Evolutionary conservation across 2,888 invertebrate genomes (phyloP), one percentile per base, ranked within the genome.

Genomic region (Drosophila bunnanda): DNA sequence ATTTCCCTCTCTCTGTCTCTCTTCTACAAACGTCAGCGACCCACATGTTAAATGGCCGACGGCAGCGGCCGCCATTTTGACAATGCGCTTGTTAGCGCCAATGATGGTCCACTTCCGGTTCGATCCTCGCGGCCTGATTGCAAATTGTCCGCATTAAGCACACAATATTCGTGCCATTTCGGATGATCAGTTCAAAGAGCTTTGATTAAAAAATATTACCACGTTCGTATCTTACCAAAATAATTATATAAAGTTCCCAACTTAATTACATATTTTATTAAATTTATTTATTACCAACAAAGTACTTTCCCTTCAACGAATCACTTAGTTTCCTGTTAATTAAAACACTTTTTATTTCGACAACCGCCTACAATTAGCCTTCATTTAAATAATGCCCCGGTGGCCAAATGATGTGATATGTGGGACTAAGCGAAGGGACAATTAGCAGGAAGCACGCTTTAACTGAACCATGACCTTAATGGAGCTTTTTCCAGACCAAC

Each of bases 81-180:
- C 70, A 75, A 73, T 70, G 70, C 59, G 71, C 61, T 68, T 75
- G 78, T 78, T 78, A 67, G 67, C 78, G 59, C 57, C 41, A 46
- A 15, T 78, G 65, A 74, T 65, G 72, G 48, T 53, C 39, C 71
- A 57, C 41, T 56, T 73, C 71, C 64, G 65, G 43, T 38, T 34
- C 56, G 46, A 30, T 20, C 50, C 25, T 50, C 41, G 22, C 43
- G 25, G 32, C 28, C 50, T 44, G 44, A 74, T 56, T 53, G 52
- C 39, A 38, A 50, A 20, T 44, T 39, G 50, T 70, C 15, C 55
- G 1, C 5, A 5, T 9, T 4, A 22, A 30, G 6, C 17, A 32
- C 12, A 25, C n/a, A 20, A 9, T 2, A 13, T 10, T 32, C 0
- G 9, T 5, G 15, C 0, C 15, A 50, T 13, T 50, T 32, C 2